Evolutionary conservation across 2,888 invertebrate species (phyloP), one percentile per base, ranked within the genome.

Genomic region (Tiphia femorata): DNA sequence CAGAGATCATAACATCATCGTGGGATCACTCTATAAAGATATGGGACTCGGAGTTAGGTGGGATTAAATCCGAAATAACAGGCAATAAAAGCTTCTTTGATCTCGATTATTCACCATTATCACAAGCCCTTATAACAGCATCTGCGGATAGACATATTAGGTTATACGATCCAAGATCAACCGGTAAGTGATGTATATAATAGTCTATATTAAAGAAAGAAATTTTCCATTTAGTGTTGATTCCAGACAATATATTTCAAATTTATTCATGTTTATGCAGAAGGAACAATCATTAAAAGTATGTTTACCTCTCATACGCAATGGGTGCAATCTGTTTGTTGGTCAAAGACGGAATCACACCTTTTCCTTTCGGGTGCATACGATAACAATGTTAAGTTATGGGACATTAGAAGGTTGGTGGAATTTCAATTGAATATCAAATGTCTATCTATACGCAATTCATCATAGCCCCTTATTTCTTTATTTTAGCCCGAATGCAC

Each of bases 1-100:
- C 89, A 64, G 92, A 93, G 62, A 85, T 97, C 1, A 87, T 94
- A 6, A 95, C 97, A 0, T 89, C 92, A 48, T 95, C 97, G 1
- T 97, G 96, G 96, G 98, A 99, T 85, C 97, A 98, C 80, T 93
- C 97, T 0, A 86, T 99, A 12, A 92, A 94, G 81, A 82, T 97
- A 6, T 99, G 98, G 98, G 98, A 99, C 83, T 87, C 94, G 38
- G 93, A 94, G 75, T 84, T 93, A 42, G 94, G 93, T 43, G 92
- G 91, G 29, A 89, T 96, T 38, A 94, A 93, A 80, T 89, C 91
- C 37, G 94, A 95, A 83, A 87, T 96, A 70, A 84, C 85, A 82
- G 95, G 95, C 12, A 94, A 95, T 76, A 97, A 97, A 84, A 94
- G 96, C 7, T 95, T 95, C 82, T 92, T 98, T 66, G 92, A 92